phyloP scores from a whole-genome alignment of 2,888 invertebrate species.

The Seira ritae region DNA sequence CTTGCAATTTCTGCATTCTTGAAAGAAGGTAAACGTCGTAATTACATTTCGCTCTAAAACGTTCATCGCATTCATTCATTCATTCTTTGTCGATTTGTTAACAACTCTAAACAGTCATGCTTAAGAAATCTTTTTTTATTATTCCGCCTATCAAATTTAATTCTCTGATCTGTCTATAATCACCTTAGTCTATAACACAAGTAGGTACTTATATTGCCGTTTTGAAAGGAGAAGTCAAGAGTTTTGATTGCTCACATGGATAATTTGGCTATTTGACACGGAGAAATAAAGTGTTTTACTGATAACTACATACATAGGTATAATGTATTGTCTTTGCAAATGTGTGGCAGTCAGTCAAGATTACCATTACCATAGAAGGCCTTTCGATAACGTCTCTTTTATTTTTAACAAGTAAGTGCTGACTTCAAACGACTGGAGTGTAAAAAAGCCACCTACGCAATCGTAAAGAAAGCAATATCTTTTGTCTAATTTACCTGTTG shows the following conservation, averaged over 20 bases:
- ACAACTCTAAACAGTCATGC: background rate
- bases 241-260: no score
- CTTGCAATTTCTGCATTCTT: background rate
- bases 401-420: background rate
- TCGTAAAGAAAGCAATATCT: background rate
- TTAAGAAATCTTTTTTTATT: background rate
- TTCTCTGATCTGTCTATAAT: background rate
- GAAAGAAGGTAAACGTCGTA: background rate
- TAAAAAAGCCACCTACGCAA: background rate
- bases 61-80: background rate
- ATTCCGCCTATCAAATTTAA: background rate
- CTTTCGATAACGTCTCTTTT: background rate
- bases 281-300: no score
- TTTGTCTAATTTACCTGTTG: background rate
- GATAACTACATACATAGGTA: no score
- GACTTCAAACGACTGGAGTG: background rate
- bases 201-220: background rate
- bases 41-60: background rate
- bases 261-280: no score
- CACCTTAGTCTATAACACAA: background rate
- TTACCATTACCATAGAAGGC: background rate
- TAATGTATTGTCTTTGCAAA: no score
- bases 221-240: no score
- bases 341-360: background rate
- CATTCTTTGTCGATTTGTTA: background rate